Evolutionary conservation across 1,140 invertebrate species (phyloP).

Genomic region (Telenomus remus): DNA sequence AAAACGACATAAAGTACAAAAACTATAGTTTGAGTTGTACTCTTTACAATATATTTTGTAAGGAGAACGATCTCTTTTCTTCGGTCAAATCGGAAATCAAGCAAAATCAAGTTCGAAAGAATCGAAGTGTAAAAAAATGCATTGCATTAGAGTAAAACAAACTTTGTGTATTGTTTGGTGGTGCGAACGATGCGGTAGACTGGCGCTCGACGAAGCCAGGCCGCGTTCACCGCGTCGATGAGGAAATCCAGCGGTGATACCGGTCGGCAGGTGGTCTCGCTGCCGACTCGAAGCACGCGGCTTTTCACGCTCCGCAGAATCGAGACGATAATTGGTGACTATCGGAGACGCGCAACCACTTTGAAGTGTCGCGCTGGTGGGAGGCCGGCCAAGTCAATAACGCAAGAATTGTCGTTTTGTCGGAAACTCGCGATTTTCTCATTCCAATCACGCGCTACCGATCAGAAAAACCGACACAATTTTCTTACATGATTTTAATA

Average conservation of each 20-base stretch:
- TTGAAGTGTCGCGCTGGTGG: constrained; percentile 48
- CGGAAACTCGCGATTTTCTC: constrained; percentile 22
- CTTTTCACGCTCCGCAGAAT: constrained; percentile 56
- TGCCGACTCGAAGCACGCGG: constrained; percentile 44
- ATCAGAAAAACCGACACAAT: constrained; percentile 6
- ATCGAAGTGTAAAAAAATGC: no score
- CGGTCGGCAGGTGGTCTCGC: constrained; percentile 53
- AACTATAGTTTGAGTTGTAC: no score
- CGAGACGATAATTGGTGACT: constrained; percentile 56
- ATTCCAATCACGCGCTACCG: constrained; percentile 27
- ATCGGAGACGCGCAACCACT: constrained; percentile 47
- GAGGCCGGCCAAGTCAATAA: constrained; percentile 34
- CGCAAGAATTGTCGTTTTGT: constrained; percentile 18
- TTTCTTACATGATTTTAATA: no score
- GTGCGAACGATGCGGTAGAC: constrained; percentile 1
- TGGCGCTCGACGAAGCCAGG: not conserved
- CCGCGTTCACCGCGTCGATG: constrained; percentile 20
- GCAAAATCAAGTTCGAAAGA: no score
- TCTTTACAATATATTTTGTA: no score
- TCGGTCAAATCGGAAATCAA: no score
- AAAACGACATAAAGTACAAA: no score
- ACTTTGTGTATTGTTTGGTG: no score
- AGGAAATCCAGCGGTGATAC: constrained; percentile 51
- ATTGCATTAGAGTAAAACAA: no score
- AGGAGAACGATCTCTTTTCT: no score